A percentile compares a stretch with the other conserved stretches of the same genome.
Evolutionary conservation across 1,140 invertebrate species (phyloP).

Genomic region (Gonatopus flavifemur): DNA sequence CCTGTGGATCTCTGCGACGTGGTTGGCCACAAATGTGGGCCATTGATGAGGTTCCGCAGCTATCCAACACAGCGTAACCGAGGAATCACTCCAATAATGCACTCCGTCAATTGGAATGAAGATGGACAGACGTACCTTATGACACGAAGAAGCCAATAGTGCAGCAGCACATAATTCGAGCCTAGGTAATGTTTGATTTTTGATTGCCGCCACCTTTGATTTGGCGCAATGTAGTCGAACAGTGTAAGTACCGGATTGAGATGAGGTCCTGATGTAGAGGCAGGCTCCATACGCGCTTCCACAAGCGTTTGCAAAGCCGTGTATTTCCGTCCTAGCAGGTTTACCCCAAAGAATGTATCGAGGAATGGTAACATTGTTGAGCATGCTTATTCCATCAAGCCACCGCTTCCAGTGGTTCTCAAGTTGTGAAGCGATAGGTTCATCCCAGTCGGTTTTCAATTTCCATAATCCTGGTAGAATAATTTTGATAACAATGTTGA

Average conservation of each 20-base stretch:
- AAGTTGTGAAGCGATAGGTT: neutral
- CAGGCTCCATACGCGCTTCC: constrained; percentile 23
- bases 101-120: too few relatives aligned
- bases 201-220: too few relatives aligned
- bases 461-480: neutral
- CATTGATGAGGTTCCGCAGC: constrained; percentile 18
- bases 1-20: constrained; percentile 43
- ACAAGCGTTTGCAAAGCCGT: constrained; percentile 32
- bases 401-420: neutral
- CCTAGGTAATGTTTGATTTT: too few relatives aligned
- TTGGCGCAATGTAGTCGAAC: too few relatives aligned
- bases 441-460: neutral
- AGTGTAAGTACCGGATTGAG: too few relatives aligned
- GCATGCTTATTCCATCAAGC: constrained; percentile 10
- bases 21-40: constrained; percentile 47
- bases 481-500: neutral
- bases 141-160: too few relatives aligned
- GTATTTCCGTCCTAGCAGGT: constrained; percentile 8
- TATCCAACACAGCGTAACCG: constrained; percentile 34
- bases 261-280: too few relatives aligned
- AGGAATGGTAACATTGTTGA: constrained; percentile 17
- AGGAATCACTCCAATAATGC: constrained; percentile 44
- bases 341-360: constrained; percentile 5
- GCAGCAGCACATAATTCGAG: too few relatives aligned
- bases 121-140: too few relatives aligned